phyloP scores from a whole-genome alignment of 2,113 vertebrate species.

The Chelonoidis abingdonii region DNA sequence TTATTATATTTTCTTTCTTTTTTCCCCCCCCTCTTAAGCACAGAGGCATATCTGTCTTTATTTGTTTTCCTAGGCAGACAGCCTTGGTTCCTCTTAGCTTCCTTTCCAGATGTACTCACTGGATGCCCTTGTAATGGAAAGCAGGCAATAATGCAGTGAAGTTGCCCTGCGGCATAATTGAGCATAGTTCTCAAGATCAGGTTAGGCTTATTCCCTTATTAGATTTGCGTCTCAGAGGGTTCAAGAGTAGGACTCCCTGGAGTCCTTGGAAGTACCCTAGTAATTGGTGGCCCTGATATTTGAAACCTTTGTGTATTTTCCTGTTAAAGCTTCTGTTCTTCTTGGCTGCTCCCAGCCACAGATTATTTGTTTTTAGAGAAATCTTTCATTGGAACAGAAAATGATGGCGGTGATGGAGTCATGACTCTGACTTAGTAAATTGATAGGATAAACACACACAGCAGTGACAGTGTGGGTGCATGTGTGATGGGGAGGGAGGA shows the following conservation, averaged over 20 bases:
- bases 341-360: slow-evolving; percentile 77
- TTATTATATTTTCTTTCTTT: slow-evolving; percentile 85
- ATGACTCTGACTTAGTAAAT: slow-evolving; percentile 83
- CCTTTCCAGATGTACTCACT: slow-evolving; percentile 84
- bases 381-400: slow-evolving; percentile 83
- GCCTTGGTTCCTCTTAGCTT: slow-evolving; percentile 82
- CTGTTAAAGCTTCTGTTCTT: slow-evolving; percentile 80
- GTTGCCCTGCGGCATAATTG: slow-evolving; percentile 83
- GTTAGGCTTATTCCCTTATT: slow-evolving; percentile 87
- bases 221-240: slow-evolving; percentile 83
- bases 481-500: neutral
- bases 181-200: slow-evolving; percentile 83
- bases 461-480: slow-evolving; percentile 36
- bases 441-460: slow-evolving; percentile 76
- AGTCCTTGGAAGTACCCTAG: slow-evolving; percentile 82
- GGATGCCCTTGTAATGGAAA: slow-evolving; percentile 86
- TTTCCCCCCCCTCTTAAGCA: slow-evolving; percentile 72
- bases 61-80: slow-evolving; percentile 87
- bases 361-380: slow-evolving; percentile 83
- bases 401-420: slow-evolving; percentile 81
- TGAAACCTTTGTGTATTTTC: slow-evolving; percentile 84
- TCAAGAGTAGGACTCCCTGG: slow-evolving; percentile 81
- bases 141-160: slow-evolving; percentile 83
- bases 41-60: slow-evolving; percentile 85
- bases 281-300: slow-evolving; percentile 87